Conservation (phyloP, 2,888 invertebrate species). For the Phyto melanocephala region DNA sequence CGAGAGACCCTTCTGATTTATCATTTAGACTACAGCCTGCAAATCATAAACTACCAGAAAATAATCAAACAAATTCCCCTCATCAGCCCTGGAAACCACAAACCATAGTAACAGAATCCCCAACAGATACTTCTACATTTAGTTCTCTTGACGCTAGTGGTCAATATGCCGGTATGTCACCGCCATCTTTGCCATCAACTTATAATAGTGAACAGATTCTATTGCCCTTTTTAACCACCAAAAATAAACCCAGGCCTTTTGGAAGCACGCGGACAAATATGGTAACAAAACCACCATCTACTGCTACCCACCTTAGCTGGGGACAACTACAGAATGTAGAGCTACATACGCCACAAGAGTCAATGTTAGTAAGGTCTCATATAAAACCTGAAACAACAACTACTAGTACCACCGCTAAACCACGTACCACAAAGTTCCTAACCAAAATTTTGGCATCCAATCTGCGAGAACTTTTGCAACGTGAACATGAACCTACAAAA, state of each 20-base stretch:
- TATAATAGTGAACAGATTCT: constrained; percentile 82
- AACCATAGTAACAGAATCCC: constrained; percentile 67
- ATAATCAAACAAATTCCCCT: constrained; percentile 50
- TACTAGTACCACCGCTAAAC: constrained; percentile 67
- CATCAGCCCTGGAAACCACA: constrained; percentile 53
- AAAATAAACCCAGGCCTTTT: constrained; percentile 81
- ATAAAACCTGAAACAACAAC: constrained; percentile 72
- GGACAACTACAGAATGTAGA: constrained; percentile 75
- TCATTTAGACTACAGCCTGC: constrained; percentile 67
- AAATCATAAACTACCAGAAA: constrained; percentile 46
- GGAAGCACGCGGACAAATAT: constrained; percentile 72
- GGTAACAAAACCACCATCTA: constrained; percentile 65
- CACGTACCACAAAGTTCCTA: constrained; percentile 75
- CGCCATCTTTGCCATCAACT: constrained; percentile 69
- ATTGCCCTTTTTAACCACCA: constrained; percentile 86
- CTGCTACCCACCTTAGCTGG: constrained; percentile 74
- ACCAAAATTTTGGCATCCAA: constrained; percentile 79
- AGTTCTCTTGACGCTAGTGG: constrained; percentile 77
- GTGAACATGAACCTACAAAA: constrained; percentile 76
- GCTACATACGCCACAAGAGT: constrained; percentile 80
- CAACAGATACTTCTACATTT: constrained; percentile 76
- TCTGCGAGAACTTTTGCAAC: constrained; percentile 80
- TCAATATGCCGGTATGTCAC: constrained; percentile 74
- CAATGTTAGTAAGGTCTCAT: constrained; percentile 77
- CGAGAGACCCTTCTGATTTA: constrained; percentile 76